Evolutionary conservation across 2,888 invertebrate genomes (phyloP).

Genomic region (Dinocampus coccinellae): DNA sequence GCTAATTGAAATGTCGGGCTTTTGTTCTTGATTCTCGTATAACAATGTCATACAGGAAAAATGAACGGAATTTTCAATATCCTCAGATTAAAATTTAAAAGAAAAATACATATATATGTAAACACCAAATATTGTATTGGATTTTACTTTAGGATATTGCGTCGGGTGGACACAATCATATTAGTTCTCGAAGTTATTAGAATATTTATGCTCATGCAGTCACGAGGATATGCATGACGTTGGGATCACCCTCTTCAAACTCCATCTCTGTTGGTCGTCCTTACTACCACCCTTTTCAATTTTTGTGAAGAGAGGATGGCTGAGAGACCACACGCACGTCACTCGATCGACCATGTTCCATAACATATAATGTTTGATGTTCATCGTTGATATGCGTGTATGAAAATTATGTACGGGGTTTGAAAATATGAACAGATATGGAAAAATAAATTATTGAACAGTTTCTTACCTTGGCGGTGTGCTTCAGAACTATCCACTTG

Average conservation of each 20-base stretch:
- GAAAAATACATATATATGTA: neutral
- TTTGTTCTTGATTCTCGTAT: slow-evolving; percentile 49
- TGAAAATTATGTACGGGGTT: neutral
- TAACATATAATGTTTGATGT: neutral
- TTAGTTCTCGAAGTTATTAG: slow-evolving; percentile 61
- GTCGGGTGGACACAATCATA: slow-evolving; percentile 55
- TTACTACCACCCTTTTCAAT: neutral
- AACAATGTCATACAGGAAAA: neutral
- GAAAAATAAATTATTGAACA: slow-evolving; percentile 1
- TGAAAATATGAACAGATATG: neutral
- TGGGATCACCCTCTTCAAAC: neutral
- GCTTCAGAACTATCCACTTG: slow-evolving; percentile 58
- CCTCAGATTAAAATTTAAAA: neutral
- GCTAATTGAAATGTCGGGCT: slow-evolving; percentile 67
- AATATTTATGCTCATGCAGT: slow-evolving; percentile 56
- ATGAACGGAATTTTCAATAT: neutral
- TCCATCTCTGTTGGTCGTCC: neutral
- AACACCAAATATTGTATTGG: slow-evolving; percentile 33
- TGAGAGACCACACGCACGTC: neutral
- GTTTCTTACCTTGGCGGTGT: slow-evolving; percentile 63
- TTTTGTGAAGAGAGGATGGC: neutral
- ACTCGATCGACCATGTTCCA: neutral
- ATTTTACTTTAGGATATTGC: slow-evolving; percentile 39
- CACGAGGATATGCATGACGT: slow-evolving; percentile 7
- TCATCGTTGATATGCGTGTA: neutral